phyloP scores from a whole-genome alignment of 2,113 vertebrate species.

The Corvus moneduloides region DNA sequence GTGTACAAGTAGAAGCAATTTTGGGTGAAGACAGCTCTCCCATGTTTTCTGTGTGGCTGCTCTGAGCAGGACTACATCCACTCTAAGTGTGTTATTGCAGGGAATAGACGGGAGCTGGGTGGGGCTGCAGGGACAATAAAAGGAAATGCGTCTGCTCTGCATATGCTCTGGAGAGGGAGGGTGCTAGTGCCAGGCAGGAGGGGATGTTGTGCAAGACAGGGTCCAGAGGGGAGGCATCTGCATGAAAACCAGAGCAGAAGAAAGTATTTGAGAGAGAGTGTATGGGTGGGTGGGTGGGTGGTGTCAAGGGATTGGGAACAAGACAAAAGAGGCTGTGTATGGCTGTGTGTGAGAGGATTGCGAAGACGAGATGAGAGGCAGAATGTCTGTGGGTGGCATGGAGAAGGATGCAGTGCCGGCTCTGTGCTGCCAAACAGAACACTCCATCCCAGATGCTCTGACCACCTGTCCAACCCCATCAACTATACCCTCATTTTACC shows the following conservation, averaged over 20 bases:
- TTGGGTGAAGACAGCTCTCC: not conserved
- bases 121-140: constrained; percentile 33
- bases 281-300: not conserved
- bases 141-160: constrained; percentile 46
- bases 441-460: not conserved
- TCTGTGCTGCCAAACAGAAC: not conserved
- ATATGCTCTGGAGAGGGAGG: not conserved
- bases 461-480: not conserved
- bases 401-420: not conserved
- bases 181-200: not conserved
- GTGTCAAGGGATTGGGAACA: not conserved
- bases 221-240: not conserved
- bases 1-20: not conserved
- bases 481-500: not conserved
- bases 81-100: not conserved
- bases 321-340: not conserved
- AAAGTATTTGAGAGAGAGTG: not conserved
- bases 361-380: not conserved
- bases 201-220: not conserved
- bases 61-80: not conserved
- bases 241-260: not conserved
- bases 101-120: not conserved
- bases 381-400: not conserved
- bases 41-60: not conserved
- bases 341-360: not conserved